Evolutionary conservation across 1,140 invertebrate genomes (phyloP), one percentile per base, ranked within the genome.

Genomic region (Drosophila willistoni): DNA sequence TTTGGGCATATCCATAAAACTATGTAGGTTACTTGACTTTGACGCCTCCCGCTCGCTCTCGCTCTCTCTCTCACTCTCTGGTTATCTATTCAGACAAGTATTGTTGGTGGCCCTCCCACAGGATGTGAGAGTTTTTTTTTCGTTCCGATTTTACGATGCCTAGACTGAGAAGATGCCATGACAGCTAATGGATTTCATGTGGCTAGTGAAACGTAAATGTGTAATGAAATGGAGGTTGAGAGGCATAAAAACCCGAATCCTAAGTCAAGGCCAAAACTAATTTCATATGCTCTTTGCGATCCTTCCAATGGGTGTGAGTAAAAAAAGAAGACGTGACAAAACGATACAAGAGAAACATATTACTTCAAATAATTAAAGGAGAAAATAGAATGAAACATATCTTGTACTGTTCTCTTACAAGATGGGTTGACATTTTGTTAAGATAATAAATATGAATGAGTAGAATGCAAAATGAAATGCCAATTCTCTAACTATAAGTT

Each of bases 161-260:
- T 77, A 29, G 29, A 68, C 64, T 55, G n/a, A 29, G 13, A 44
- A 6, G 33, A 12, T 29, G 64, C 57, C 34, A 60, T 44, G 60
- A 25, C 41, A 44, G 73, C 72, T 75, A 75, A 75, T 75, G 73
- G 73, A 75, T 75, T 75, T 57, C 72, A 75, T 75, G 72, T 68
- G 73, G 62, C 73, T 75, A 75, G 73, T 75, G 57, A 63, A 51
- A 68, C 72, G 56, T 75, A 72, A 33, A 39, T 51, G 17, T 3
- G 12, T 14, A 44, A 59, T 17, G 62, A 42, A 13, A 39, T 36
- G 55, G 42, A 60, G 39, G 61, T 41, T 55, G 14, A 19, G 55
- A 41, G 17, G 17, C 29, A 19, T 51, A 19, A 10, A 19, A 22
- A 17, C 9, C 73, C 29, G 29, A 29, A 1, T 29, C 29, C 42